Base-by-base conservation (phyloP, 2,113 vertebrate genomes). In the Trogon melanurus region DNA sequence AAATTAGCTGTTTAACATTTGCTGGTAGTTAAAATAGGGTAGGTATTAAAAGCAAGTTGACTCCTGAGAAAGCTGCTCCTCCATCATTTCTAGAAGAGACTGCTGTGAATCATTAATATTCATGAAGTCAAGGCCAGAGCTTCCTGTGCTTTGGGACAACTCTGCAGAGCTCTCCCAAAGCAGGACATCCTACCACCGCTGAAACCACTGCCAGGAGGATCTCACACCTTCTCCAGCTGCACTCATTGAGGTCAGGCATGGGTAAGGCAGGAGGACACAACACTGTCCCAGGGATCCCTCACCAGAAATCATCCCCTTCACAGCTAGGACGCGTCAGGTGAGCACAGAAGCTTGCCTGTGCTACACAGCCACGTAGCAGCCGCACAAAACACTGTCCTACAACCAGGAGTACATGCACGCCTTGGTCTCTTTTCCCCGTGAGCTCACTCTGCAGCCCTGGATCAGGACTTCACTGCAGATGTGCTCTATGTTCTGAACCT, bases 351-450 rank as follows among this genome's bases (percentile, higher is more conserved):
- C 20, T 72, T 19, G 16, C 12, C 58, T 34, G 27, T 41, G 51
- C 34, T 57, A 48, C 38, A 27, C 47, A 54, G 50, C 36, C 53
- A 34, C 21, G 4, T 0, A n/a, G 69, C 48, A 69, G 22, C 44
- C 56, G 56, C 76, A 50, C 45, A 26, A 29, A 75, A 75, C 27
- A 44, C 17, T 2, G 29, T 27, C 30, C 47, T 18, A 27, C 36
- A 30, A 11, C 27, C 5, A 0, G 36, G 36, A 58, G 23, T 3
- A 25, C 0, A 0, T 0, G 0, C 16, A 7, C 5, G 27, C 25
- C 32, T 51, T 45, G 13, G 50, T 3, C 10, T 34, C 58, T 44
- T 65, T 32, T 53, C 36, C 36, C 29, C 41, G 22, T 7, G 29
- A 48, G 41, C 14, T 54, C 53, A 7, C 25, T 13, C 19, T 30